phyloP scores from a whole-genome alignment of 1,140 invertebrate species.

The Drosophila elegans region DNA sequence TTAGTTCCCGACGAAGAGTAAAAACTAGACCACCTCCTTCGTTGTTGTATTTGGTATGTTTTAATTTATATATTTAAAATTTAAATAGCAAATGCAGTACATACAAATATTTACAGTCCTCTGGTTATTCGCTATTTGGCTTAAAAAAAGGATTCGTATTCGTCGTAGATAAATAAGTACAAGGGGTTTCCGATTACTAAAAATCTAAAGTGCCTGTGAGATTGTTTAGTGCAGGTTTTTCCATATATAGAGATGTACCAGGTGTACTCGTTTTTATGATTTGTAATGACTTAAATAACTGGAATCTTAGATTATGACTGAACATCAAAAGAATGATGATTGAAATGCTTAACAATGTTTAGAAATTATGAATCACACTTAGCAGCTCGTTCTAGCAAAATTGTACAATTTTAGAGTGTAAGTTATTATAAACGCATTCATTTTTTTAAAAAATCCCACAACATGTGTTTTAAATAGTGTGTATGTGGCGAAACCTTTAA shows the following conservation, averaged over 20 bases:
- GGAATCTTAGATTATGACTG: conserved; percentile 20
- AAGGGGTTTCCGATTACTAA: conserved; percentile 38
- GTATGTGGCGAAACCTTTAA: not conserved
- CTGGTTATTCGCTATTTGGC: conserved; percentile 61
- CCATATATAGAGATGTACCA: conserved; percentile 19
- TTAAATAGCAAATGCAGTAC: conserved; percentile 23
- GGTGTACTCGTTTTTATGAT: conserved; percentile 14
- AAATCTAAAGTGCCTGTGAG: conserved; percentile 38
- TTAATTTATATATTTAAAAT: conserved; percentile 5
- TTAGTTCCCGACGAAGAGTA: conserved; percentile 86
- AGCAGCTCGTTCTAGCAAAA: conserved; percentile 8
- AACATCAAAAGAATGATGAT: not conserved
- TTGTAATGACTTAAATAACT: not conserved
- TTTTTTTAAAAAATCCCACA: conserved; percentile 1
- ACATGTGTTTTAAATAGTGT: not conserved
- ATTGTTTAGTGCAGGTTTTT: conserved; percentile 11
- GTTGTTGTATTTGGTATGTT: conserved; percentile 12
- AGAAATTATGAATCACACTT: conserved; percentile 20
- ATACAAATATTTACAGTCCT: conserved; percentile 58
- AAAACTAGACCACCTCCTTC: not conserved
- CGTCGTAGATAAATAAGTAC: conserved; percentile 58
- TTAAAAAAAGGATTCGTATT: conserved; percentile 19
- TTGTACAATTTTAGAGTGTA: not conserved
- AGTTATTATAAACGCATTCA: not conserved
- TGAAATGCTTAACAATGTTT: conserved; percentile 3